phyloP scores from a whole-genome alignment of 2,888 invertebrate species.

The Tenthredo amoena region DNA sequence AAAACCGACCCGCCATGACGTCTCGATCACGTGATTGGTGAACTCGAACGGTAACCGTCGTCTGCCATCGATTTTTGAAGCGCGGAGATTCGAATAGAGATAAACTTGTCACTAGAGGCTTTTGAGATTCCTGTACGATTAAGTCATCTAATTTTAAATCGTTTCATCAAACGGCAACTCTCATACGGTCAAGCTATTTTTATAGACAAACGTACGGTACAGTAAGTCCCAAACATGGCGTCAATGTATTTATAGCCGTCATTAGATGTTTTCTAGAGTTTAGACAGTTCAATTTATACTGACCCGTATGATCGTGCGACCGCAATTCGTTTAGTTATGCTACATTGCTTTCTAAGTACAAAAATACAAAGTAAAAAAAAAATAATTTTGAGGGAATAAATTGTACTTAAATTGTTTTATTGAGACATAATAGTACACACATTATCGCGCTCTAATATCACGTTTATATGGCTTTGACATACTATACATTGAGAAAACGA shows the following conservation, averaged over 20 bases:
- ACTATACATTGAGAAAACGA: background rate
- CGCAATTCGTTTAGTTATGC: conserved; percentile 18
- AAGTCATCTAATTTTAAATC: background rate
- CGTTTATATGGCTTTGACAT: background rate
- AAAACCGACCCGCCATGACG: conserved; percentile 11
- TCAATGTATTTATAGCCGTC: conserved; percentile 16
- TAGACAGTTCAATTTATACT: conserved; percentile 41
- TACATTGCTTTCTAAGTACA: background rate
- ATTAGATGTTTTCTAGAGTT: background rate
- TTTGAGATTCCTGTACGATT: background rate
- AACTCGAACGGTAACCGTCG: background rate
- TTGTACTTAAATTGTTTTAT: background rate
- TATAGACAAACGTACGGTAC: background rate
- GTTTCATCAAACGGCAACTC: background rate
- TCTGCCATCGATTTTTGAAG: conserved; percentile 21
- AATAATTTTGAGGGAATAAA: background rate
- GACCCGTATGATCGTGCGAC: background rate
- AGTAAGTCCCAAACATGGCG: conserved; percentile 2
- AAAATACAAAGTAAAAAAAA: background rate
- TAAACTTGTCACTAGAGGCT: background rate
- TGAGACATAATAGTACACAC: background rate
- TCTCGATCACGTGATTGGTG: conserved; percentile 10
- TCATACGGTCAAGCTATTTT: background rate
- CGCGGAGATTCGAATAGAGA: conserved; percentile 3
- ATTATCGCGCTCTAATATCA: background rate